These are phyloP conservation scores for Bambusicola thoracicus DNA, from an alignment of 2,113 vertebrate species.

Conservation along the genomic window DNA sequence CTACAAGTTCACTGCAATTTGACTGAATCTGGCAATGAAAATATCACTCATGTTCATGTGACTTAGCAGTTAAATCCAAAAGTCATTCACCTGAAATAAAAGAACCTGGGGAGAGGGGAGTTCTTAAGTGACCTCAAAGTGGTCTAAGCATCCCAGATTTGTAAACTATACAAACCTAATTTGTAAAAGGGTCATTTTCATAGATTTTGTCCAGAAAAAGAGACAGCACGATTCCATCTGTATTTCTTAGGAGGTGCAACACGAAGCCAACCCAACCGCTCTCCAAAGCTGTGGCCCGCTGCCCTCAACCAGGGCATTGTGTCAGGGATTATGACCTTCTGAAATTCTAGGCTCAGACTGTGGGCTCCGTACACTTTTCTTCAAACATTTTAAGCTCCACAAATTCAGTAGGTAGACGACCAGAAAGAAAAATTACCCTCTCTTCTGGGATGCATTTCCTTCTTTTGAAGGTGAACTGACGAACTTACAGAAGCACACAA, in stretches of 20 bases:
- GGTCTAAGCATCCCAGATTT: neutral
- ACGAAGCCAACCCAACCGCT: neutral
- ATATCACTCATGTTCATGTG: neutral
- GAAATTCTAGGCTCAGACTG: neutral
- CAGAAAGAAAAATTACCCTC: neutral
- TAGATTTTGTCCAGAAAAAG: neutral
- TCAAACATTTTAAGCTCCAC: neutral
- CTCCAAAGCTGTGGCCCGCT: neutral
- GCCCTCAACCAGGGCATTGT: neutral
- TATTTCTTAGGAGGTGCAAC: neutral
- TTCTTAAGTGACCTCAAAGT: neutral
- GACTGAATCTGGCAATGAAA: neutral
- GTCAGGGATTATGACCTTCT: neutral
- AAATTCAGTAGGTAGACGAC: fast-evolving
- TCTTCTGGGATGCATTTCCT: neutral
- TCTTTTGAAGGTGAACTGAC: neutral
- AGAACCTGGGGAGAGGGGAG: too few species aligned
- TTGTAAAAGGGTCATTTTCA: neutral
- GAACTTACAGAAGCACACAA: neutral
- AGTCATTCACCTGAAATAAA: neutral
- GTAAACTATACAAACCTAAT: neutral
- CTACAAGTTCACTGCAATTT: neutral
- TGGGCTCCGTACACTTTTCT: neutral
- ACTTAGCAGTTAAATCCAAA: neutral
- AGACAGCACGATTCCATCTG: neutral